Base-by-base conservation (phyloP, 1,140 invertebrate species). In the Papilio helenus region DNA sequence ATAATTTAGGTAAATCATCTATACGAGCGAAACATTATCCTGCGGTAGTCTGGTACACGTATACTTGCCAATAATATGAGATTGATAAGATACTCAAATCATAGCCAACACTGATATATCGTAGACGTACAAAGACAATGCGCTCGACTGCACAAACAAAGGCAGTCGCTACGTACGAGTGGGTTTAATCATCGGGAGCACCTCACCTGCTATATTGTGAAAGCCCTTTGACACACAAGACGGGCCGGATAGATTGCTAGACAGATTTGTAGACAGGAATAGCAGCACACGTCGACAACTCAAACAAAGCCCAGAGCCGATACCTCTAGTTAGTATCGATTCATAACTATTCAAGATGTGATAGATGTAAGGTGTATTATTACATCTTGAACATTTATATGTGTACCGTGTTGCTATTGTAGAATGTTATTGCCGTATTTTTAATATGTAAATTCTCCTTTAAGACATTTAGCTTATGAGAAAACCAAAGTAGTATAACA, bases 131-230 rank as follows among this genome's bases (percentile, higher is more conserved):
- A 74, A 58, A 71, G 73, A 81, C 77, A 72, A 79, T 81, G 76
- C 76, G 76, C 76, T 65, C 72, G 51, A 81, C 39, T 79, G 78
- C 72, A 81, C 76, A 81, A 73, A 79, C 72, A 65, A 79, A 39
- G 76, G 46, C 72, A 79, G 51, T 81, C 80, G 74, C 76, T 79
- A 79, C 82, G 72, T 74, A 74, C 61, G 61, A 68, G 26, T 68
- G 61, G 72, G 72, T 74, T 74, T 74, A 74, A 74, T 74, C 72
- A 74, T 46, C 42, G 72, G 42, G 72, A 74, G 72, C 39, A 23
- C n/a, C 42, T 44, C 72, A 74, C 72, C 39, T 74, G 42, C n/a
- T 44, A 23, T 49, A 74, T 74, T 26, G 72, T 46, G 72, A 74
- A 74, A 74, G 39, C 72, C 72, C 72, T 73, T 73, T 73, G 72